Conservation (phyloP, 2,797 vertebrate species). For the Peromyscus aztecus region DNA sequence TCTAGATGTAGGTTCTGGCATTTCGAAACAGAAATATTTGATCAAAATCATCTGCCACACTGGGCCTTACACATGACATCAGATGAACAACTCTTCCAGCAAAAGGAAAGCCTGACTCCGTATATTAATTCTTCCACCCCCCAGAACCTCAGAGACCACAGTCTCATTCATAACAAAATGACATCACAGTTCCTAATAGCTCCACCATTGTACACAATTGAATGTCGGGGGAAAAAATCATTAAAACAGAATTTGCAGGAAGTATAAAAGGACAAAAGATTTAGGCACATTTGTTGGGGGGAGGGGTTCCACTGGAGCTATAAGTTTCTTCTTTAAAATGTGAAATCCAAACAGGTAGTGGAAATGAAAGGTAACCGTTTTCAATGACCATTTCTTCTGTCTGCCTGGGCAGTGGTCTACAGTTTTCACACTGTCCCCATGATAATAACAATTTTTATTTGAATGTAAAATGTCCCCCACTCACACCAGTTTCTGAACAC, state of each 20-base stretch:
- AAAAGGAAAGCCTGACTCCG: background rate
- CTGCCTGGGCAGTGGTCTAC: background rate
- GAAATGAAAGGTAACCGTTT: background rate
- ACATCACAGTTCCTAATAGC: background rate
- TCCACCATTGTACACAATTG: rapidly evolving
- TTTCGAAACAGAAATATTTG: background rate
- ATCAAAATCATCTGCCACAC: background rate
- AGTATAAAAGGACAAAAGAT: background rate
- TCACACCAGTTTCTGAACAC: background rate
- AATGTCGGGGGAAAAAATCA: background rate
- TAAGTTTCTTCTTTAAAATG: background rate
- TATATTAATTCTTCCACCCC: background rate
- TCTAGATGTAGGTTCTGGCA: background rate
- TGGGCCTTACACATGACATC: rapidly evolving
- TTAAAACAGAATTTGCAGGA: background rate
- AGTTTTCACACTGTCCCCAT: background rate
- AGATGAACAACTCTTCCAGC: background rate
- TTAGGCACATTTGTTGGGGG: background rate
- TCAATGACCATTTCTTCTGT: background rate
- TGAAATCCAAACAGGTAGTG: background rate
- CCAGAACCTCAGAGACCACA: background rate
- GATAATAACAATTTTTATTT: background rate
- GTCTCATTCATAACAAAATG: background rate
- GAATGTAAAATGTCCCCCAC: background rate
- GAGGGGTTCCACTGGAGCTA: background rate